Base-by-base conservation (phyloP, 1,140 invertebrate genomes). In the Pseudobourletiella spinata region DNA sequence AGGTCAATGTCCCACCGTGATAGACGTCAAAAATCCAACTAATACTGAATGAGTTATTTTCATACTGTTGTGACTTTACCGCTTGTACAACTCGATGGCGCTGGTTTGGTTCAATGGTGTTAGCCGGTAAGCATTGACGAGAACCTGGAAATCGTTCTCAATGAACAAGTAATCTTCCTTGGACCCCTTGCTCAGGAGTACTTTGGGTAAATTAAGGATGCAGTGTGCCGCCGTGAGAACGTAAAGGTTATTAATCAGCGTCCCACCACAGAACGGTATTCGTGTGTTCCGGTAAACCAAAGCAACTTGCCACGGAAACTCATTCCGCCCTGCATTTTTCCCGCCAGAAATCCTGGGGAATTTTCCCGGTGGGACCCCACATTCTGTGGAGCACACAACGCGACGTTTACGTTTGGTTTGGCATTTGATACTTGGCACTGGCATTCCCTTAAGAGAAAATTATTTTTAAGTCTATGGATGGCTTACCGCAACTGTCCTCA, bases 271-370 rank as follows among this genome's bases (percentile, higher is more conserved):
- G 18, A 30, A 29, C 2, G 62, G 62, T 11, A 22, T 25, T 22
- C 46, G 26, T 0, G 62, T 64, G 11, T 55, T 55, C 4, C 3
- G 16, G 20, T 39, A 25, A 1, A 64, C 62, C n/a, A 64, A 42
- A 6, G 62, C 62, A 0, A 39, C 62, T 29, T 59, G 62, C 56
- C 56, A 64, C 6, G 62, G 62, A 30, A 54, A 64, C 54, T 64
- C 62, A n/a, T 44, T 54, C 32, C 16, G 26, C 11, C 44, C 28
- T 29, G 62, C 26, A 24, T 64, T 30, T 26, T 64, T 55, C 3
- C 62, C 62, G 20, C 54, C 54, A 2, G 56, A 52, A 32, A 64
- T 64, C 43, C 62, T 8, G n/a, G 15, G 3, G 6, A 22, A 28
- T 30, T 44, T 55, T 16, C n/a, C 25, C 6, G 14, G 15, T n/a